Evolutionary conservation across 92 coral and sea anemone species (phyloP).

Genomic region (Porites lobata): DNA sequence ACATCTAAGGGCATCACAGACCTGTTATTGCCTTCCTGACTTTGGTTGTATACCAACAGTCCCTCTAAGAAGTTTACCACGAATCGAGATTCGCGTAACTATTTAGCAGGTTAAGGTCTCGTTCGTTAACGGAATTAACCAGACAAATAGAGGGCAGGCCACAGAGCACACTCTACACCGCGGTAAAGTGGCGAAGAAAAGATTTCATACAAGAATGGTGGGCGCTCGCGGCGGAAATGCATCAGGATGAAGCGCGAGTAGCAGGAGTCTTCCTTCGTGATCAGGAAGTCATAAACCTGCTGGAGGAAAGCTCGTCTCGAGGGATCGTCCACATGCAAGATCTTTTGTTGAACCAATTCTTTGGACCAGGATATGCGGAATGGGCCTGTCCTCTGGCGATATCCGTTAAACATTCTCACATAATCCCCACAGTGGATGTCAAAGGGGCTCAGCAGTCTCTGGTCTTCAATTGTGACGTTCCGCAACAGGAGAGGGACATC

Average conservation of each 20-base stretch:
- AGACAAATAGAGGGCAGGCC: constrained; percentile 4
- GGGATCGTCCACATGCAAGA: not conserved
- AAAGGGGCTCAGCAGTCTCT: constrained; percentile 14
- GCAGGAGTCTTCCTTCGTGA: not conserved
- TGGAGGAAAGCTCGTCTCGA: not conserved
- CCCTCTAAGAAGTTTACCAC: too few relatives aligned
- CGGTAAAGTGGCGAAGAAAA: not conserved
- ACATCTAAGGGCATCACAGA: too few relatives aligned
- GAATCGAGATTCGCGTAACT: too few relatives aligned
- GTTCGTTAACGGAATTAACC: too few relatives aligned
- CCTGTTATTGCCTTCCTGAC: too few relatives aligned
- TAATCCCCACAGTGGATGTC: constrained; percentile 37
- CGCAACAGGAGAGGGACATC: not conserved
- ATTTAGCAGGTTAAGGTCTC: too few relatives aligned
- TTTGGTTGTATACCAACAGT: too few relatives aligned
- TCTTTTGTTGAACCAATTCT: not conserved
- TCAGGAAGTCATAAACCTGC: not conserved
- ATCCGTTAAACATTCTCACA: constrained; percentile 12
- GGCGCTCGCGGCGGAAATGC: not conserved
- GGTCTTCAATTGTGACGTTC: not conserved
- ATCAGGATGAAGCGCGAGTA: not conserved
- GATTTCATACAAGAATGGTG: not conserved
- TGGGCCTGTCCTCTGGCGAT: constrained; percentile 3
- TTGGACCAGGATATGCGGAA: constrained; percentile 8
- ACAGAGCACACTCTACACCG: not conserved